These are phyloP conservation scores for Delichon dasypus DNA, from an alignment of 2,797 vertebrate genomes.

Conservation along the genomic window DNA sequence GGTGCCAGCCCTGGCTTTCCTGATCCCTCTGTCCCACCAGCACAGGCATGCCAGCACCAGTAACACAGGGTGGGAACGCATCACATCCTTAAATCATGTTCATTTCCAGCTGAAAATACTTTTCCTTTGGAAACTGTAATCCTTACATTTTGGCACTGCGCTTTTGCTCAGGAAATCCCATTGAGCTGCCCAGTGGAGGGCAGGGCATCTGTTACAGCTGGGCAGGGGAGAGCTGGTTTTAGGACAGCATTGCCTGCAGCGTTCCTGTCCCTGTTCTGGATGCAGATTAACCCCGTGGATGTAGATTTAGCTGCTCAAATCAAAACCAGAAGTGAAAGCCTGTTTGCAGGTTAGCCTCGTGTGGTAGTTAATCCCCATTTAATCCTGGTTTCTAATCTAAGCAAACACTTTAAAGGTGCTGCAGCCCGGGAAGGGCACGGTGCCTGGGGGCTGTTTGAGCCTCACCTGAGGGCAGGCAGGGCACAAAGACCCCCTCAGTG, in stretches of 20 bases:
- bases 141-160: neutral
- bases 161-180: neutral
- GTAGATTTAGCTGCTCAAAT: neutral
- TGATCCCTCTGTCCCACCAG: neutral
- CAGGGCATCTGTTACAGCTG: neutral
- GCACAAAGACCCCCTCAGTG: neutral
- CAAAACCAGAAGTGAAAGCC: constrained; percentile 43
- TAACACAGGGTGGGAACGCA: fast-evolving
- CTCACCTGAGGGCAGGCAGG: neutral
- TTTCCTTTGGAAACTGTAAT: neutral
- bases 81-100: neutral
- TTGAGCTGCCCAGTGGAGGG: fast-evolving
- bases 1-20: neutral
- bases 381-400: constrained; percentile 39
- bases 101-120: neutral
- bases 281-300: fast-evolving
- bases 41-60: neutral
- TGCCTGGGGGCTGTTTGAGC: neutral
- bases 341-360: neutral
- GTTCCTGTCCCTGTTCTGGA: neutral
- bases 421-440: fast-evolving
- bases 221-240: neutral
- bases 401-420: neutral
- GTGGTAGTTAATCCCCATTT: constrained; percentile 10
- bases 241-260: neutral